Evolutionary conservation across 2,888 invertebrate genomes (phyloP), one percentile per base, ranked within the genome.

Genomic region (Watsonalla cultraria): DNA sequence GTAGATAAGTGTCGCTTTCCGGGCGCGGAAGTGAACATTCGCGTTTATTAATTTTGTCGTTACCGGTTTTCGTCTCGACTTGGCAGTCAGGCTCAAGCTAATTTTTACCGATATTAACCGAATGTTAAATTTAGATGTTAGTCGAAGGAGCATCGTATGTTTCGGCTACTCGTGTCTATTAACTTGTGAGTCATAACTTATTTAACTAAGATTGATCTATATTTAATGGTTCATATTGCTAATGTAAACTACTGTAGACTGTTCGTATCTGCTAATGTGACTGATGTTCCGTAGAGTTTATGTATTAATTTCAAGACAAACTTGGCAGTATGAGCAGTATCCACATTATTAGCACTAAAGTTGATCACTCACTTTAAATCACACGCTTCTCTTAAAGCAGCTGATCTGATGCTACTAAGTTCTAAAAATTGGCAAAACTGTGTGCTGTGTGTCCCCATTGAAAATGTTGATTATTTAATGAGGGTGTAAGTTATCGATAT

Each of bases 1-100:
- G 24, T 24, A 24, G 24, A 76, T 84, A 85, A 88, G 83, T 84
- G 81, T 76, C 74, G 73, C 76, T 84, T 85, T 88, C 88, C 88
- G 87, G 87, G 72, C 64, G 66, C 77, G 80, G 80, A 83, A 80
- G 76, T 75, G 69, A 69, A 66, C 72, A 73, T 70, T 76, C 74
- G 70, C 75, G 75, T 80, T 78, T 72, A 76, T 78, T 83, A 82
- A 87, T 82, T 84, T 76, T 80, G 80, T 78, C 79, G 76, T 75
- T 78, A 75, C 79, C 76, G 71, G 79, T 74, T 76, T 70, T 72
- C 63, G 67, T 71, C 67, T 53, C 15, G 49, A 37, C 49, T 49
- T 49, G 14, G 37, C 37, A 15, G 13, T 34, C 71, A 58, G 61
- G 64, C 58, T 54, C 51, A 57, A 73, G 70, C 75, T 72, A 68